Conservation (phyloP, 2,113 vertebrate species). For the Sapajus apella region DNA sequence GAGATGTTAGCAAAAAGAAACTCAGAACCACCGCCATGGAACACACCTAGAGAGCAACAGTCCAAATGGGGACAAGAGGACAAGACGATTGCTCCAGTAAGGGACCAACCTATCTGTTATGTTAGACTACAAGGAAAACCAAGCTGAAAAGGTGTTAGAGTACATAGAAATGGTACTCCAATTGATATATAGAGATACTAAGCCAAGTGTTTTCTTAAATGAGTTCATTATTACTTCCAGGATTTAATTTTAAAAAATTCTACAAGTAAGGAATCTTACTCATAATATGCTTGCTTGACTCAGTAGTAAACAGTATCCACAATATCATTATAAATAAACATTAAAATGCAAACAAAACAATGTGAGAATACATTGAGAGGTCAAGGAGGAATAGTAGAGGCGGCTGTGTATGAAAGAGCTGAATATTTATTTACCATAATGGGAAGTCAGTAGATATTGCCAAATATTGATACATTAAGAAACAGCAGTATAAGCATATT, state of each 20-base stretch:
- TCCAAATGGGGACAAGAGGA: not conserved
- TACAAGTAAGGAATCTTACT: not conserved
- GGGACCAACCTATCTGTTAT: not conserved
- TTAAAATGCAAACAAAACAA: slow-evolving; percentile 15
- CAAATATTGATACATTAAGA: slow-evolving; percentile 28
- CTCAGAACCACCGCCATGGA: not conserved
- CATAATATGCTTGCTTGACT: not conserved
- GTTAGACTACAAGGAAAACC: not conserved
- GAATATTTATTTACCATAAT: not conserved
- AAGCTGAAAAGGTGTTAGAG: not conserved
- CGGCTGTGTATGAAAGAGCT: not conserved
- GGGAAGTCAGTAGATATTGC: not conserved
- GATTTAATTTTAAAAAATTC: not conserved
- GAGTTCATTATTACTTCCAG: not conserved
- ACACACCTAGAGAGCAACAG: not conserved
- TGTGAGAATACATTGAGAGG: not conserved
- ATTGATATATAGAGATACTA: not conserved
- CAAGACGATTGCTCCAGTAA: not conserved
- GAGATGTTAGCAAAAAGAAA: not conserved
- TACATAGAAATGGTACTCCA: not conserved
- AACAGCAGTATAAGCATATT: not conserved
- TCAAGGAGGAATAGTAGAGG: not conserved
- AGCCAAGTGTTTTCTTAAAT: not conserved
- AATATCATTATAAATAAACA: slow-evolving; percentile 24
- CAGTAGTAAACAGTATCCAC: not conserved